These are phyloP conservation scores for Melanchra persicariae DNA, from an alignment of 2,888 invertebrate genomes.

Conservation along the genomic window DNA sequence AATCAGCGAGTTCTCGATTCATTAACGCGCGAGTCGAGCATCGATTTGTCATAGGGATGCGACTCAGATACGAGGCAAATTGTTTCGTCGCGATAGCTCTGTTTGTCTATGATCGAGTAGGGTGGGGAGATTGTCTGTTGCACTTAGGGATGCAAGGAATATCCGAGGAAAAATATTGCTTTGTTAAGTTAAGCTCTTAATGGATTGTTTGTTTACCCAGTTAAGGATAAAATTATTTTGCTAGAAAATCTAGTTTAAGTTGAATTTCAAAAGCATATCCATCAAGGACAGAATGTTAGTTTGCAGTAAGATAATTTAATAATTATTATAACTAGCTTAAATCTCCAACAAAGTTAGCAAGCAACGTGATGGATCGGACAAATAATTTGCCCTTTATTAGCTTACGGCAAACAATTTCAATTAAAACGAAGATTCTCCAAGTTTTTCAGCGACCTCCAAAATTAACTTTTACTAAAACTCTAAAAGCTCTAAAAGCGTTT, in stretches of 20 bases:
- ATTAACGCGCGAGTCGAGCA: conserved; percentile 81
- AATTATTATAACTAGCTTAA: neutral
- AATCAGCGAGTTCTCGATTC: conserved; percentile 87
- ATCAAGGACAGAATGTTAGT: neutral
- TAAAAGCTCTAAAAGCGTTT: conserved; percentile 28
- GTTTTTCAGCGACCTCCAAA: neutral
- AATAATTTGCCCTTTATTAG: neutral
- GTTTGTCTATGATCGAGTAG: conserved; percentile 61
- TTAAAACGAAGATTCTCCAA: neutral
- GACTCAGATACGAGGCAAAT: conserved; percentile 69
- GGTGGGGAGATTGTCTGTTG: conserved; percentile 39
- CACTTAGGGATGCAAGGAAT: conserved; percentile 52
- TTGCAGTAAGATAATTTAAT: neutral
- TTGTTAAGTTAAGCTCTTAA: conserved; percentile 21
- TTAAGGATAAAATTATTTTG: conserved; percentile 16
- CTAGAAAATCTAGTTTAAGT: neutral
- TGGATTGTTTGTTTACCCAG: conserved; percentile 43
- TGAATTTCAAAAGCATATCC: conserved; percentile 7
- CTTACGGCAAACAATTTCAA: neutral
- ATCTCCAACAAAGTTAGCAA: neutral
- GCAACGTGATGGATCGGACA: neutral
- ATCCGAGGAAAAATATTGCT: conserved; percentile 53
- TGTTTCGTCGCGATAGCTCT: conserved; percentile 62
- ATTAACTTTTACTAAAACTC: conserved; percentile 18
- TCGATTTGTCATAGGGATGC: conserved; percentile 87